Evolutionary conservation across 2,797 vertebrate species (phyloP), one percentile per base, ranked within the genome.

Genomic region (Podarcis lilfordi): DNA sequence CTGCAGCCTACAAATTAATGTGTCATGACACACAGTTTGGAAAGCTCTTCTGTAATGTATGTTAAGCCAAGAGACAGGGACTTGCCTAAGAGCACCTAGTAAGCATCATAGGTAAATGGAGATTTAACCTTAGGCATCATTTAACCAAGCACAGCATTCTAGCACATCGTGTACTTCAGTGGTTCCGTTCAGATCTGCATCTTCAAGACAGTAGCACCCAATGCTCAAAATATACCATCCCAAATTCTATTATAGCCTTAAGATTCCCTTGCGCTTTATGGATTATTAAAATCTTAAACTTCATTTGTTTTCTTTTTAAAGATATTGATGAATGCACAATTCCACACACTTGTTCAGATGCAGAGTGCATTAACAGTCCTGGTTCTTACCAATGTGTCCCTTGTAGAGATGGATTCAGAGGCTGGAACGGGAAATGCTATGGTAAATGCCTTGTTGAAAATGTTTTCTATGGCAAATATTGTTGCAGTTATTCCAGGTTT

Each of bases 301-400:
- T 0, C 32, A 8, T 66, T 93, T 92, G 89, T 37, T 13, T 80
- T 91, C 85, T 94, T 86, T 89, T 90, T 88, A 45, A 92, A 99
- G 98, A 99, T 94, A 93, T 98, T 0, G 97, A 99, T 95, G 98
- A 99, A 94, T 99, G 98, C 94, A 92, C 94, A 92, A 93, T 96
- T 82, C 92, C 95, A 86, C 94, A 92, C 25, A 95, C 95, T 72
- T 99, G 98, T 96, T 97, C 97, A 0, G 97, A 98, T 86, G 98
- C 98, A 25, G 97, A 98, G 91, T 99, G 98, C 55, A 89, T 96
- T 91, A 99, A 99, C 86, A 96, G 95, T 91, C 97, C 96, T 0
- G 98, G 98, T 27, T 97, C 98, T 80, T 99, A 98, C 94, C 96
- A 97, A 77, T 99, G 98, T 84, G 96, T 97, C 86, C 96, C 98